Conservation (phyloP, 1,140 invertebrate species). For the Drosophila ananassae region DNA sequence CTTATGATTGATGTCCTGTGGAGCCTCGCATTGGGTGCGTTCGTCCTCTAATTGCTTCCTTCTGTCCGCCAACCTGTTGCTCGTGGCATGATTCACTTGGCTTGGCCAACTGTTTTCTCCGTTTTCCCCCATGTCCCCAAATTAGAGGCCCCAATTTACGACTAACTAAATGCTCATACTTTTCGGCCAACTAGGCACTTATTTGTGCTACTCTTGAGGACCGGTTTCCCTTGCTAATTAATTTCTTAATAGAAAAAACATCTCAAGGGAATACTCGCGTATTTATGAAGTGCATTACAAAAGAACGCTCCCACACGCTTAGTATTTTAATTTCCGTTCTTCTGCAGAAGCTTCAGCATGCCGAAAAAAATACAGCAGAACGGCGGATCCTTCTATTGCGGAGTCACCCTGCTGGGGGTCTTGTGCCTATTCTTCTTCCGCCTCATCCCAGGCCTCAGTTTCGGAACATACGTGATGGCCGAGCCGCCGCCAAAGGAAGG, state of each 20-base stretch:
- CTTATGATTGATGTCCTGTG: conserved; percentile 69
- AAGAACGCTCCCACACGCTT: background rate
- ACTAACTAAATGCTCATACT: conserved; percentile 4
- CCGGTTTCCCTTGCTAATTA: background rate
- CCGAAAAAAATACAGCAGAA: conserved; percentile 43
- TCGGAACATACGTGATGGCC: conserved; percentile 52
- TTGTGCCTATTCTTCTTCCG: conserved; percentile 52
- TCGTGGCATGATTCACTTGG: conserved; percentile 26
- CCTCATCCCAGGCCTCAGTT: conserved; percentile 52
- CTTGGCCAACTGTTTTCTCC: background rate
- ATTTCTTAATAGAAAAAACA: background rate
- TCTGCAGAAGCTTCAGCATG: conserved; percentile 40
- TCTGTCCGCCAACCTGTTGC: conserved; percentile 36
- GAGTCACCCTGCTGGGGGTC: conserved; percentile 57
- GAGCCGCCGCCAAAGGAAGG: conserved; percentile 15
- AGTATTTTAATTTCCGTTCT: background rate
- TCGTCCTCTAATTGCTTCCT: conserved; percentile 33
- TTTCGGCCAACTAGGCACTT: background rate
- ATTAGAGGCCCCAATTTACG: conserved; percentile 7
- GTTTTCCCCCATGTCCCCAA: conserved; percentile 1
- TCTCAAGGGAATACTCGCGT: background rate
- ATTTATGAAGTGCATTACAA: background rate
- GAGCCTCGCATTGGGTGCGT: conserved; percentile 38
- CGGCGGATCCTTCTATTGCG: conserved; percentile 57
- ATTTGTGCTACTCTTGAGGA: background rate